A percentile compares a stretch with the other conserved stretches of the same genome.
Conservation (phyloP, 2,797 vertebrate species). For the Moxostoma hubbsi region DNA sequence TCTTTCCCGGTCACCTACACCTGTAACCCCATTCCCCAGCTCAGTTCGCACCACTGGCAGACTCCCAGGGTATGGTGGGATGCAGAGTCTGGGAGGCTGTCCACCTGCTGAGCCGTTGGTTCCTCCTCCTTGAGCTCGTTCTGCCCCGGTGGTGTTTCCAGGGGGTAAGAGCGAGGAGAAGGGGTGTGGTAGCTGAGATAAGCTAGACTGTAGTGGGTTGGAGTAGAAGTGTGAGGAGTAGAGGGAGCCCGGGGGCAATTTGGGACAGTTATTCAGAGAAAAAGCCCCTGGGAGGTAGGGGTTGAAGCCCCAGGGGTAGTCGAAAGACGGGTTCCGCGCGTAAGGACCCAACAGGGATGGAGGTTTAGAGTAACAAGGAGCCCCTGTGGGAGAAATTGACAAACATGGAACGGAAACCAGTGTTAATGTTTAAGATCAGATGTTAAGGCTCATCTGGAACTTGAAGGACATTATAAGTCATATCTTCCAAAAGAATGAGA, state of each 20-base stretch:
- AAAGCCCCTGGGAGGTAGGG: slow-evolving; percentile 90
- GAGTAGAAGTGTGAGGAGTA: slow-evolving; percentile 92
- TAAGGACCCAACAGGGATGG: slow-evolving; percentile 88
- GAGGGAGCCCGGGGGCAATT: slow-evolving; percentile 88
- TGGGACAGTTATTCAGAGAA: slow-evolving; percentile 87
- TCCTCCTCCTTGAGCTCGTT: slow-evolving; percentile 70
- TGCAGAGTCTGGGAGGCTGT: slow-evolving; percentile 73
- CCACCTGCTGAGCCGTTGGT: slow-evolving; percentile 72
- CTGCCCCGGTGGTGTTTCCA: slow-evolving; percentile 72
- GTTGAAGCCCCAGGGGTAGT: slow-evolving; percentile 93
- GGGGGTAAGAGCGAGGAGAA: slow-evolving; percentile 80
- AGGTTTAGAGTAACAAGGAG: slow-evolving; percentile 88
- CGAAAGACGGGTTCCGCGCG: slow-evolving; percentile 84
- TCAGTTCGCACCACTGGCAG: slow-evolving; percentile 75
- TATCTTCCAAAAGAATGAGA: neutral
- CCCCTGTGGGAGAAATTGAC: slow-evolving; percentile 73
- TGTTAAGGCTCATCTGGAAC: neutral
- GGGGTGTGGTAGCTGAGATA: slow-evolving; percentile 85
- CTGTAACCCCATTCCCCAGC: slow-evolving; percentile 63
- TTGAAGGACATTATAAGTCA: too few species aligned
- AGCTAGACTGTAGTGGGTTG: slow-evolving; percentile 82
- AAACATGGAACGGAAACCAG: slow-evolving; percentile 52
- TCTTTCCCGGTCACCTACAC: slow-evolving; percentile 73
- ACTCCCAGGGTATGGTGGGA: slow-evolving; percentile 75
- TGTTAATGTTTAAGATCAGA: slow-evolving; percentile 31